phyloP scores from a whole-genome alignment of 2,113 vertebrate genomes.

The Athene noctua region DNA sequence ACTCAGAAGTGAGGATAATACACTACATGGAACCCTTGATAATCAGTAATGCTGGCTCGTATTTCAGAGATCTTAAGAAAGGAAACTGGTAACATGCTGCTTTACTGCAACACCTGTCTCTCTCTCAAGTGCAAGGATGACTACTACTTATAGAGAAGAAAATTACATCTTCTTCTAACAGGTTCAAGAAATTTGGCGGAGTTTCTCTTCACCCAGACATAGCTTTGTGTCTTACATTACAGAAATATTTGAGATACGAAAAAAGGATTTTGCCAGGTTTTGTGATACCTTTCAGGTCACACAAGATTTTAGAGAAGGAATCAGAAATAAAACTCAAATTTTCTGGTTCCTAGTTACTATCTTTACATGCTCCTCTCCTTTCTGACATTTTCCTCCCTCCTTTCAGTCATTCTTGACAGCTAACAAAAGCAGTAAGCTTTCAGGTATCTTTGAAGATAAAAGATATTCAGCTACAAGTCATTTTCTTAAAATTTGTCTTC shows the following conservation, averaged over 20 bases:
- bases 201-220: background rate
- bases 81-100: background rate
- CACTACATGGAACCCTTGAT: rapidly evolving
- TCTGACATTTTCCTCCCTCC: background rate
- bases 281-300: background rate
- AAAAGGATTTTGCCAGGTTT: background rate
- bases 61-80: background rate
- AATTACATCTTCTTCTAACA: background rate
- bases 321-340: background rate
- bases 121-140: background rate
- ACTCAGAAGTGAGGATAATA: background rate
- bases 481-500: background rate
- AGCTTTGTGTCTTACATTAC: background rate
- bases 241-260: background rate
- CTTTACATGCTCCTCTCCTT: background rate
- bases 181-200: background rate
- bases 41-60: background rate
- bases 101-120: background rate
- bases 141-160: background rate
- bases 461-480: background rate
- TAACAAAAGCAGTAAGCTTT: background rate
- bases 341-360: background rate
- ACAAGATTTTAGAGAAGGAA: background rate
- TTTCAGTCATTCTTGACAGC: background rate
- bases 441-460: background rate